Conservation (phyloP, 2,888 invertebrate genomes). For the Rhamnusium bicolor region DNA sequence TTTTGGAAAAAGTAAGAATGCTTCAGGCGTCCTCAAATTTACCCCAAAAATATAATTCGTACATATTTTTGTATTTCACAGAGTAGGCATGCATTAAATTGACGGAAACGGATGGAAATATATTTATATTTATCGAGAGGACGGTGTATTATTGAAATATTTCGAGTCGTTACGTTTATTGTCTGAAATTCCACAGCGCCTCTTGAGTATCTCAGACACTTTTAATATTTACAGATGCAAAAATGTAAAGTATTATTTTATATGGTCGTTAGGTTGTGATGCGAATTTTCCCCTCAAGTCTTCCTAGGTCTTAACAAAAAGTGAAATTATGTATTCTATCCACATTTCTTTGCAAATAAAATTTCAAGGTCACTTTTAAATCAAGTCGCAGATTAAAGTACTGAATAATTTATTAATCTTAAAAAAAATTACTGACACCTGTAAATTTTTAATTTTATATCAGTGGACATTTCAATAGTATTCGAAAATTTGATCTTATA, state of each 20-base stretch:
- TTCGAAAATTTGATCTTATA: no score
- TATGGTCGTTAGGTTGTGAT: neutral
- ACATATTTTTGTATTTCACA: conserved; percentile 51
- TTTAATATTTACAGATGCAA: neutral
- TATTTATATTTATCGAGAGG: conserved; percentile 6
- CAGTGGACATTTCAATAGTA: no score
- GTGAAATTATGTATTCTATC: neutral
- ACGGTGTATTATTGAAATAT: conserved; percentile 28
- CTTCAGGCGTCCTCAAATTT: conserved; percentile 33
- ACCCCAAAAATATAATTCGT: conserved; percentile 53
- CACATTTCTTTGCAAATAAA: neutral
- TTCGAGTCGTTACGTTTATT: conserved; percentile 21
- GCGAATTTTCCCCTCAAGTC: no score
- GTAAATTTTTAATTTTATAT: no score
- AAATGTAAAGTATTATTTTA: neutral
- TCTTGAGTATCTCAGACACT: neutral
- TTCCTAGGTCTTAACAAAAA: neutral
- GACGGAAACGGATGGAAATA: conserved; percentile 48
- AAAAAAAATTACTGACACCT: no score
- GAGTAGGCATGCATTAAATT: conserved; percentile 51
- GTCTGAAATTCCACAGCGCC: conserved; percentile 19
- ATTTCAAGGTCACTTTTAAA: neutral
- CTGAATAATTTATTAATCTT: no score
- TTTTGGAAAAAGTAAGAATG: conserved; percentile 34
- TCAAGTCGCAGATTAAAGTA: no score